phyloP scores from a whole-genome alignment of 2,888 invertebrate genomes.

The Agrotis puta region DNA sequence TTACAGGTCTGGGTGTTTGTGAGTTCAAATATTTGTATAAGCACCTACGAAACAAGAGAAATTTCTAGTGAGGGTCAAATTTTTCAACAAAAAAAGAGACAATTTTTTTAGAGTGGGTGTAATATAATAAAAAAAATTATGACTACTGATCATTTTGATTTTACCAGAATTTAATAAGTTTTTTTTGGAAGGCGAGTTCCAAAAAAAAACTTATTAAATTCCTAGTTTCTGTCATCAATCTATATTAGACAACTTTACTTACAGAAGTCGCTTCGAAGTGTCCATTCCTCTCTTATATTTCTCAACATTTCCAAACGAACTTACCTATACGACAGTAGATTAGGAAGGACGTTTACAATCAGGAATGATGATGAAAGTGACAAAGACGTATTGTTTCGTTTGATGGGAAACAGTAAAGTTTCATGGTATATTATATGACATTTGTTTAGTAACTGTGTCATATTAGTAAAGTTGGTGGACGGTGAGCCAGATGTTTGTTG shows the following conservation, averaged over 20 bases:
- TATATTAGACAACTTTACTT: not conserved
- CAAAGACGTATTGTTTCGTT: conserved; percentile 33
- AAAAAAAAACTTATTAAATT: too few species aligned
- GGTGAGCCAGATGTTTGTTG: conserved; percentile 13
- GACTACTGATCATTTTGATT: too few species aligned
- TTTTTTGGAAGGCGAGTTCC: too few species aligned
- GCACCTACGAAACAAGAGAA: too few species aligned
- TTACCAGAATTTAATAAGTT: too few species aligned
- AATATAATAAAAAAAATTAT: too few species aligned
- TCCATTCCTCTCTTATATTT: not conserved
- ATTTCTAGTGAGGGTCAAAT: too few species aligned
- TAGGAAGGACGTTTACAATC: conserved; percentile 23
- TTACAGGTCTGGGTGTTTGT: too few species aligned
- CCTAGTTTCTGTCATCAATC: too few species aligned
- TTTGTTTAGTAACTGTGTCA: conserved; percentile 35
- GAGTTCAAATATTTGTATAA: too few species aligned
- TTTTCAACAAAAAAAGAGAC: too few species aligned
- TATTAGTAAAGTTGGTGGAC: conserved; percentile 17
- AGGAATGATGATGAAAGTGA: conserved; percentile 47
- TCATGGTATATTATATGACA: conserved; percentile 3
- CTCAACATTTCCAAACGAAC: conserved; percentile 8
- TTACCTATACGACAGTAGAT: conserved; percentile 10
- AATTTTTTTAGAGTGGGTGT: too few species aligned
- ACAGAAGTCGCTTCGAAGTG: not conserved
- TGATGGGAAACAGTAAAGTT: conserved; percentile 18